These are phyloP conservation scores for Acleris laterana DNA, from an alignment of 2,888 invertebrate species.

Conservation along the genomic window DNA sequence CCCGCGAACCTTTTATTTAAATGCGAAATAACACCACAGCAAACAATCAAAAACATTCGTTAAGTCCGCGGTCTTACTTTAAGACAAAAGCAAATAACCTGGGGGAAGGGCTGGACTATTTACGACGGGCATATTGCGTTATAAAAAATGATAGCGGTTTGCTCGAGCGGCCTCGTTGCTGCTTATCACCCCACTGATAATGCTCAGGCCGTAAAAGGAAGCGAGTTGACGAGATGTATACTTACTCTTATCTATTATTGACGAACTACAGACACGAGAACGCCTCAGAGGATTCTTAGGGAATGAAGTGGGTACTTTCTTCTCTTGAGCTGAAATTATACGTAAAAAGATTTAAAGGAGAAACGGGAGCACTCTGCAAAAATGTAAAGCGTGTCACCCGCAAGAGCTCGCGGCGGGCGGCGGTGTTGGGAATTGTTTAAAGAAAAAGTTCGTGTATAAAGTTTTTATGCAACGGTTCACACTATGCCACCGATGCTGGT, in stretches of 20 bases:
- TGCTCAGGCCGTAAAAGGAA: conserved; percentile 60
- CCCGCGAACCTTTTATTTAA: neutral
- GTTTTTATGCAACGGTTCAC: conserved; percentile 10
- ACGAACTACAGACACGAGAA: conserved; percentile 43
- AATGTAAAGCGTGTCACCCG: conserved; percentile 26
- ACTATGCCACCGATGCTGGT: neutral
- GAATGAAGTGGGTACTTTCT: conserved; percentile 1
- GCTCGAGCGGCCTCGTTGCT: conserved; percentile 63
- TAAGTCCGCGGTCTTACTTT: conserved; percentile 43
- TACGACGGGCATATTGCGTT: conserved; percentile 69
- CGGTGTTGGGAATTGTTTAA: conserved; percentile 26
- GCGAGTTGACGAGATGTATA: conserved; percentile 60
- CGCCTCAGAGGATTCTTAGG: conserved; percentile 9
- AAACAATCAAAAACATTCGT: conserved; percentile 51
- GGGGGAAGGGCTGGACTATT: conserved; percentile 58
- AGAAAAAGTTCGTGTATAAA: conserved; percentile 23
- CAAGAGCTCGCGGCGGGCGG: conserved; percentile 27
- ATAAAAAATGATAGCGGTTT: conserved; percentile 72
- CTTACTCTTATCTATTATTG: conserved; percentile 65
- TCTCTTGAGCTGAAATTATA: conserved; percentile 2
- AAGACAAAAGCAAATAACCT: conserved; percentile 60
- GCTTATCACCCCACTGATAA: conserved; percentile 67
- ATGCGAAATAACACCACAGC: conserved; percentile 25
- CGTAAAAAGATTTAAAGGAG: conserved; percentile 1
- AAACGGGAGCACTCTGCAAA: conserved; percentile 18